Conservation (phyloP, 2,113 vertebrate species). For the Dunckerocampus dactyliophorus region DNA sequence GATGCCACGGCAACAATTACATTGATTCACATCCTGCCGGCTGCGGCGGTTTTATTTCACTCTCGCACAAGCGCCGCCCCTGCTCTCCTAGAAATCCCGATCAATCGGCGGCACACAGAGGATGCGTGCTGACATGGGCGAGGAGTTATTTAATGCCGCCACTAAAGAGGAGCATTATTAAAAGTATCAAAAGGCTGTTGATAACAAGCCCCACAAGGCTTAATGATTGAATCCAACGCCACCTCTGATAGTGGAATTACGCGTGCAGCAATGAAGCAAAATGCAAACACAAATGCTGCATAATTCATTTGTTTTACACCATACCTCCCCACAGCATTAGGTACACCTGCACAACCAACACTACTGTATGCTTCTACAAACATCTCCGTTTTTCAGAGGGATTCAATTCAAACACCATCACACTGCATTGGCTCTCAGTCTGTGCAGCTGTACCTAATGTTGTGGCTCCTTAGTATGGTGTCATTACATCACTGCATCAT, state of each 20-base stretch:
- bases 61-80: not conserved
- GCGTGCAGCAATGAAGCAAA: not conserved
- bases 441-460: not conserved
- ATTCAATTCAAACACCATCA: not conserved
- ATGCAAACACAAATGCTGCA: not conserved
- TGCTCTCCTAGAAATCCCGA: constrained; percentile 15
- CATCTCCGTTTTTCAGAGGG: not conserved
- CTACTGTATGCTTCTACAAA: too few species aligned
- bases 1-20: constrained; percentile 9
- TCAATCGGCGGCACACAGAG: constrained; percentile 30
- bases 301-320: too few species aligned
- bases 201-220: constrained; percentile 22
- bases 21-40: constrained; percentile 6
- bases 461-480: not conserved
- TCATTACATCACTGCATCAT: too few species aligned
- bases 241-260: constrained; percentile 17
- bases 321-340: not conserved
- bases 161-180: constrained; percentile 42
- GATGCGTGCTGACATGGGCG: constrained; percentile 16
- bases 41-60: constrained; percentile 6
- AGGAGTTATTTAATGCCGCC: constrained; percentile 38
- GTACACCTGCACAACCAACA: not conserved
- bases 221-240: constrained; percentile 32
- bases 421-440: not conserved
- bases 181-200: constrained; percentile 32